A percentile compares a stretch with the other conserved stretches of the same genome.
Evolutionary conservation across 2,797 vertebrate genomes (phyloP).

Genomic region (Helicolenus hilgendorfi): DNA sequence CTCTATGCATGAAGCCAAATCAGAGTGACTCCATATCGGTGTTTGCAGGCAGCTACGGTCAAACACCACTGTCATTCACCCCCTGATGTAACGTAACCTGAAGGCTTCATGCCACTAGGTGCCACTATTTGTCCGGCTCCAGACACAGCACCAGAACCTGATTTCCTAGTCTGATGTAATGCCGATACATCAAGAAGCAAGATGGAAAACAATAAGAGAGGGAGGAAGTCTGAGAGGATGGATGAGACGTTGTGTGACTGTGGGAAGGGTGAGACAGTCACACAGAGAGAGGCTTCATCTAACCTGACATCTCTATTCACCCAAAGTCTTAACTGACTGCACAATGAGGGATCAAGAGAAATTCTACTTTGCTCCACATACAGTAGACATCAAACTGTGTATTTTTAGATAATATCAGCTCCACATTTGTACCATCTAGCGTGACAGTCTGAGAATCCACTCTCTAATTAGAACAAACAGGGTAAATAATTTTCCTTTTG

Average conservation of each 20-base stretch:
- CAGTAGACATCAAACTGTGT: constrained; percentile 42
- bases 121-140: constrained; percentile 72
- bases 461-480: constrained; percentile 32
- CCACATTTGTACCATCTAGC: constrained; percentile 27
- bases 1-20: neutral
- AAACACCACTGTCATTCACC: constrained; percentile 12
- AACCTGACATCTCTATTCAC: constrained; percentile 43
- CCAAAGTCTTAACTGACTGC: constrained; percentile 4
- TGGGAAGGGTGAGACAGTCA: constrained; percentile 11
- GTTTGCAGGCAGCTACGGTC: neutral
- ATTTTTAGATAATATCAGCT: constrained; percentile 57
- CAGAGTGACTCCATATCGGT: neutral
- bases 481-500: constrained; percentile 17
- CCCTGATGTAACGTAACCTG: constrained; percentile 36
- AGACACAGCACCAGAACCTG: constrained; percentile 34
- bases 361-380: constrained; percentile 15
- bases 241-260: constrained; percentile 18
- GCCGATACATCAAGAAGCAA: constrained; percentile 62
- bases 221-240: constrained; percentile 16
- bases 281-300: constrained; percentile 55
- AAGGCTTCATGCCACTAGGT: constrained; percentile 80
- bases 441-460: constrained; percentile 4
- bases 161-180: constrained; percentile 44
- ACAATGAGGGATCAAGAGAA: constrained; percentile 26
- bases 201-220: constrained; percentile 58